Percentiles rank a stretch among this genome's conserved stretches.
Conservation (phyloP, 1,140 invertebrate genomes). For the Ectropis grisescens region DNA sequence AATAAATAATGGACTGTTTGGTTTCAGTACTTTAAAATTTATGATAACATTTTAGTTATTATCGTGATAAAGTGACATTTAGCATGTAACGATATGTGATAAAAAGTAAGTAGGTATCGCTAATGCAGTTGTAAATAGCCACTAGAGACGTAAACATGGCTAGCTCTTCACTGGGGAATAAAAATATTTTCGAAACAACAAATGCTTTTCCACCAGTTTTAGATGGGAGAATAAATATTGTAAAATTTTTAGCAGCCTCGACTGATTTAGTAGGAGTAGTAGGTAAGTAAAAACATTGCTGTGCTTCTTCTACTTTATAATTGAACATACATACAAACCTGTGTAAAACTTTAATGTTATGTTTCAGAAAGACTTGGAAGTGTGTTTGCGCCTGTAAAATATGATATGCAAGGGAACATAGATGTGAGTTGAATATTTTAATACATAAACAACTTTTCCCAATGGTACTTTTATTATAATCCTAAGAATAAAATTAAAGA, state of each 20-base stretch:
- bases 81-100: neutral
- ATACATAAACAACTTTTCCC: neutral
- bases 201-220: slow-evolving; percentile 60
- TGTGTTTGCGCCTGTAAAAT: slow-evolving; percentile 78
- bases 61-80: too few species aligned
- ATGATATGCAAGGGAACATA: slow-evolving; percentile 82
- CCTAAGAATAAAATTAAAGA: too few species aligned
- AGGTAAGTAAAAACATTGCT: slow-evolving; percentile 58
- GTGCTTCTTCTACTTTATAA: neutral
- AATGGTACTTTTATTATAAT: too few species aligned
- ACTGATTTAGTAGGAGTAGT: slow-evolving; percentile 72
- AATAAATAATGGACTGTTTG: too few species aligned
- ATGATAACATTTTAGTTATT: too few species aligned
- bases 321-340: neutral
- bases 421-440: slow-evolving; percentile 68
- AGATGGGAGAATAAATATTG: slow-evolving; percentile 74
- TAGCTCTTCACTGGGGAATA: slow-evolving; percentile 12
- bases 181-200: slow-evolving; percentile 28
- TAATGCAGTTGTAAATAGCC: too few species aligned
- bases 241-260: slow-evolving; percentile 74
- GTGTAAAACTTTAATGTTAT: too few species aligned
- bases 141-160: slow-evolving; percentile 19
- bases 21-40: too few species aligned
- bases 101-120: neutral
- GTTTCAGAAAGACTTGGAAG: slow-evolving; percentile 79